Percentiles rank a stretch among this genome's conserved stretches.
These are phyloP conservation scores for Physella acuta DNA, from an alignment of 1,140 invertebrate species.

Conservation along the genomic window DNA sequence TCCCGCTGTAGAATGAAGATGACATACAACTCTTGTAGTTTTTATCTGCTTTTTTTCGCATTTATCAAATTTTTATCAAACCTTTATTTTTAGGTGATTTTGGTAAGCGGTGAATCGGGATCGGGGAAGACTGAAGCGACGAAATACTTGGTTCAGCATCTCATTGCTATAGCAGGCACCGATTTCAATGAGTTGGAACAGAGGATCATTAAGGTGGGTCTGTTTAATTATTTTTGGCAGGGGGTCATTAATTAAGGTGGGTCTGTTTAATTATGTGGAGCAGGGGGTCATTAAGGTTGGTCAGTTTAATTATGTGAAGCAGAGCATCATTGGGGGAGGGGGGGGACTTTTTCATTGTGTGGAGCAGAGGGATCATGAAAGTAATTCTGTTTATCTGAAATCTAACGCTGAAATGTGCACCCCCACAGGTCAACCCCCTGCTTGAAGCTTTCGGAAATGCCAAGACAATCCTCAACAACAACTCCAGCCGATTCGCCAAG, in stretches of 20 bases:
- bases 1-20: no score
- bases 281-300: neutral
- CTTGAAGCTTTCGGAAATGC: slow-evolving; percentile 97
- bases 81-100: slow-evolving; percentile 72
- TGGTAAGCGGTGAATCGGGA: slow-evolving; percentile 95
- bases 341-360: no score
- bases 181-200: slow-evolving; percentile 14
- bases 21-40: no score
- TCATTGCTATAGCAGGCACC: slow-evolving; percentile 26
- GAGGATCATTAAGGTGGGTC: slow-evolving; percentile 62
- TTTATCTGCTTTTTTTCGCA: no score
- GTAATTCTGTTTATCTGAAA: no score
- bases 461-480: slow-evolving; percentile 93
- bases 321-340: neutral
- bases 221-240: slow-evolving; percentile 63
- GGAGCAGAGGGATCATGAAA: no score
- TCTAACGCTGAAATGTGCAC: no score
- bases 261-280: neutral
- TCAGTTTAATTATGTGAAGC: neutral
- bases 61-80: slow-evolving; percentile 67
- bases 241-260: neutral
- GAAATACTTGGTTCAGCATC: slow-evolving; percentile 38
- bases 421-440: slow-evolving; percentile 77
- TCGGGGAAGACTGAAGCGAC: slow-evolving; percentile 44
- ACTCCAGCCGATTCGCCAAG: slow-evolving; percentile 93